Conservation (phyloP, 2,888 invertebrate species). For the Chirona hameri region DNA sequence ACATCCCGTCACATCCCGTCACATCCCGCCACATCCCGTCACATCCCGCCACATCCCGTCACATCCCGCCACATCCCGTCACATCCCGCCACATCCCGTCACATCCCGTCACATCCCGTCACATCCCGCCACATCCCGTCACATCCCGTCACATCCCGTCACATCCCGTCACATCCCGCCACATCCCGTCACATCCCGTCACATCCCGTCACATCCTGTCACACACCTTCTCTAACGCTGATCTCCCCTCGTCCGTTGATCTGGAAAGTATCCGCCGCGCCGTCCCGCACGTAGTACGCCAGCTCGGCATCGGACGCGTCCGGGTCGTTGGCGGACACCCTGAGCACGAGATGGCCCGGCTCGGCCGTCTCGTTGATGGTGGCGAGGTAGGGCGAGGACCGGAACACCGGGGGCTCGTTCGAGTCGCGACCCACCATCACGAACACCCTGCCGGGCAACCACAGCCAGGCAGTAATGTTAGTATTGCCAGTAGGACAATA, state of each 20-base stretch:
- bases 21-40: no score
- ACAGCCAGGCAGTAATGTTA: no score
- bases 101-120: no score
- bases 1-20: no score
- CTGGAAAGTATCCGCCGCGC: conserved; percentile 71
- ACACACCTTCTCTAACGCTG: conserved; percentile 56
- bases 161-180: no score
- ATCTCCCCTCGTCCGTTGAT: conserved; percentile 58
- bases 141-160: no score
- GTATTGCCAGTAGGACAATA: no score
- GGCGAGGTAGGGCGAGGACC: conserved; percentile 34
- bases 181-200: not conserved
- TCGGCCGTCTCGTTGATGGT: conserved; percentile 37
- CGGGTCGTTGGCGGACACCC: conserved; percentile 69
- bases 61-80: no score
- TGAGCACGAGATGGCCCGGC: conserved; percentile 57
- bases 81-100: no score
- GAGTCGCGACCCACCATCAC: conserved; percentile 75
- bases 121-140: no score
- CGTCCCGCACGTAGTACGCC: conserved; percentile 63
- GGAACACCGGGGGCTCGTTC: conserved; percentile 74
- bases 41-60: no score
- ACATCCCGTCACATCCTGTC: conserved; percentile 44
- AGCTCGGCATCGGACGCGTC: conserved; percentile 68
- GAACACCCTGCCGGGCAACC: conserved; percentile 48